Percentiles rank a stretch among this genome's conserved stretches.
phyloP scores from a whole-genome alignment of 2,888 invertebrate genomes.

The Syrphus vitripennis region DNA sequence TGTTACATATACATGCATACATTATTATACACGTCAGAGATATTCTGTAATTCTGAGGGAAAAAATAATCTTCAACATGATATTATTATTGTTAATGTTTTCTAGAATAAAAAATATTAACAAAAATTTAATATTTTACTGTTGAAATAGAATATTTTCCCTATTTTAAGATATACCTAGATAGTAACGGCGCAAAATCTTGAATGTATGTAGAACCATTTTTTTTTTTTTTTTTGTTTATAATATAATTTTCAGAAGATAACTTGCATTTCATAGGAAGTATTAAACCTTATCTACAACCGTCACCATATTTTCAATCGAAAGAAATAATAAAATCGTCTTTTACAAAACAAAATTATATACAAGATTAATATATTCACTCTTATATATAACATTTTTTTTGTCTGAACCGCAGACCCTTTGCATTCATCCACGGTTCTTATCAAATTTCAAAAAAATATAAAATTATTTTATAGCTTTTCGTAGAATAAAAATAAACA shows the following conservation, averaged over 20 bases:
- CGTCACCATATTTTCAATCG: background rate
- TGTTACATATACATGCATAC: background rate
- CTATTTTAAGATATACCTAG: too few relatives aligned
- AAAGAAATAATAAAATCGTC: background rate
- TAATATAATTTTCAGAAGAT: background rate
- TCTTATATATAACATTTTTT: background rate
- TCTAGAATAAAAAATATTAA: too few relatives aligned
- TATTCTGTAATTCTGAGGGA: too few relatives aligned
- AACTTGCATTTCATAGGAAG: background rate
- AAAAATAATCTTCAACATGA: too few relatives aligned
- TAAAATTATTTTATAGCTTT: conserved; percentile 57
- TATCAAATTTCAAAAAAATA: conserved; percentile 65
- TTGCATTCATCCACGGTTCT: conserved; percentile 61
- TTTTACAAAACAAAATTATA: background rate
- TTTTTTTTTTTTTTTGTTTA: too few relatives aligned
- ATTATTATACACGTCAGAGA: too few relatives aligned
- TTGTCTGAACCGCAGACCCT: background rate
- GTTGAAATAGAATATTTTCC: too few relatives aligned
- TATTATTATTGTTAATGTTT: too few relatives aligned
- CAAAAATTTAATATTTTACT: too few relatives aligned
- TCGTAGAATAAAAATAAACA: conserved; percentile 42
- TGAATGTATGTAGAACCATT: too few relatives aligned
- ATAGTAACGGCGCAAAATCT: too few relatives aligned
- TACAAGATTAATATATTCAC: background rate
- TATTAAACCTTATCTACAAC: background rate